Evolutionary conservation across 2,113 vertebrate species (phyloP).

Genomic region (Haplochromis vanheusdeni): DNA sequence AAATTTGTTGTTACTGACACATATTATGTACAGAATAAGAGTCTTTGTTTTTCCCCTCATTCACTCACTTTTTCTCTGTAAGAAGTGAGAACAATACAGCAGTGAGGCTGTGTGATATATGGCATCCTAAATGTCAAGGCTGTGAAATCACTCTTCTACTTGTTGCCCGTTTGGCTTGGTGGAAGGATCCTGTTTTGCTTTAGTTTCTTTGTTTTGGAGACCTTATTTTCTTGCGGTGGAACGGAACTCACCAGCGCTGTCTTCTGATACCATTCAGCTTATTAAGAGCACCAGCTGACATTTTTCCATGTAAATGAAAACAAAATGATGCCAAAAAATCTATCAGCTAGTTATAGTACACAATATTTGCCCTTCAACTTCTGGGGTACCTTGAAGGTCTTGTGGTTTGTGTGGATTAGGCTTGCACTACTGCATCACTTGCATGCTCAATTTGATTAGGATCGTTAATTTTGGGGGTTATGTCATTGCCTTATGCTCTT

Average conservation of each 20-base stretch:
- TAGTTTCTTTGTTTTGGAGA: constrained; percentile 28
- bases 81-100: constrained; percentile 28
- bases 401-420: neutral
- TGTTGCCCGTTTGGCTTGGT: constrained; percentile 29
- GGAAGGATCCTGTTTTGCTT: constrained; percentile 53
- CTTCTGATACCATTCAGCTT: neutral
- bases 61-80: neutral
- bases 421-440: neutral
- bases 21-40: constrained; percentile 43
- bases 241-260: neutral
- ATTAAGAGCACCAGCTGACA: neutral
- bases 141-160: constrained; percentile 47
- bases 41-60: constrained; percentile 25
- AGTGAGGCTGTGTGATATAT: constrained; percentile 48
- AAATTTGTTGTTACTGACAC: constrained; percentile 36
- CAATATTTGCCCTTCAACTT: neutral
- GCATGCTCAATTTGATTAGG: neutral
- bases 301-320: neutral
- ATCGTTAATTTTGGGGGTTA: neutral
- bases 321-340: neutral
- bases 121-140: constrained; percentile 59
- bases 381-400: neutral
- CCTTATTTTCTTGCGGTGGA: neutral
- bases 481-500: neutral
- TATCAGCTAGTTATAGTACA: neutral